Conservation (phyloP, 2,113 vertebrate genomes). For the Lophotis ruficrista region DNA sequence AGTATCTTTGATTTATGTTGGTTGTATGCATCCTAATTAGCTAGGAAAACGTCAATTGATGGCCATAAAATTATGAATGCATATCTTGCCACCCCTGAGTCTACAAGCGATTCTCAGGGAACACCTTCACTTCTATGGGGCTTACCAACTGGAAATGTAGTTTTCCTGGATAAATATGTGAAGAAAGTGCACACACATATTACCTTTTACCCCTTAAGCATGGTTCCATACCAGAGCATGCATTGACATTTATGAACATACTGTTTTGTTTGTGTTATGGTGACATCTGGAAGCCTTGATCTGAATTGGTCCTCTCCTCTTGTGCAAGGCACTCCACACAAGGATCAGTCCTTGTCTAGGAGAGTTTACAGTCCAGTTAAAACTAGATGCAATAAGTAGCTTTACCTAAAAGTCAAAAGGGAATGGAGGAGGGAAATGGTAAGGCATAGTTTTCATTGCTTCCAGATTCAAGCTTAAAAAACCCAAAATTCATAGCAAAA, state of each 20-base stretch:
- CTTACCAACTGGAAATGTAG: not conserved
- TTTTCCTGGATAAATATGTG: conserved; percentile 2
- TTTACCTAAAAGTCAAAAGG: not conserved
- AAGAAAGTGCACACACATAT: not conserved
- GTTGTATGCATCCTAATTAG: conserved; percentile 17
- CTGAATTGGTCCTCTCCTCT: not conserved
- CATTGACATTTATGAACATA: not conserved
- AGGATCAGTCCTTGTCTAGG: not conserved
- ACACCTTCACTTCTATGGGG: not conserved
- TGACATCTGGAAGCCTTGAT: conserved; percentile 10
- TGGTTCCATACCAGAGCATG: not conserved
- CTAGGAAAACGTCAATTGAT: not conserved
- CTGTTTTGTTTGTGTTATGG: not conserved
- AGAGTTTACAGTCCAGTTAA: not conserved
- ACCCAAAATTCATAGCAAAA: not conserved
- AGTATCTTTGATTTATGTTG: not conserved
- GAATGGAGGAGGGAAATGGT: not conserved
- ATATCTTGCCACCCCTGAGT: not conserved
- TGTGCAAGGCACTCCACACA: not conserved
- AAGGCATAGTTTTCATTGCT: not conserved
- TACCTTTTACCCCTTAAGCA: not conserved
- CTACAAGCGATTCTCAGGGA: not conserved
- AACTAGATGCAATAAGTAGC: not conserved
- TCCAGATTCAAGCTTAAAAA: not conserved
- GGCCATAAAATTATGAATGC: not conserved